Conservation (phyloP, 2,888 invertebrate species). For the Cerastoderma edule region DNA sequence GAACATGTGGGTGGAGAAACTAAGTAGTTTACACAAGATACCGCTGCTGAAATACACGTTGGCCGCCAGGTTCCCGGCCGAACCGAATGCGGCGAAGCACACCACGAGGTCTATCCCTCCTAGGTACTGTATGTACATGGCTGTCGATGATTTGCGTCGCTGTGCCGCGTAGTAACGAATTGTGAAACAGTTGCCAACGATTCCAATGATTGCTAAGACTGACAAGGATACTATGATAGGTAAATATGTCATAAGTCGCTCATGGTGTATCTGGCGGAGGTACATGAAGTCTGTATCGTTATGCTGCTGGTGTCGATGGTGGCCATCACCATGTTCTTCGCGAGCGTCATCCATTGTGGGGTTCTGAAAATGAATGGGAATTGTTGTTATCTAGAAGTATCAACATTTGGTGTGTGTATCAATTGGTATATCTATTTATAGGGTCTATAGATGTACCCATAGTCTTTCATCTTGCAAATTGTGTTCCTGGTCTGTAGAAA, state of each 20-base stretch:
- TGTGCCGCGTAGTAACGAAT: background rate
- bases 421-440: no score
- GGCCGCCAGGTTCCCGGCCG: background rate
- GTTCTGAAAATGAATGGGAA: no score
- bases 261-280: background rate
- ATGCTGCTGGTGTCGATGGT: no score
- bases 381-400: no score
- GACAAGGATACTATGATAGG: background rate
- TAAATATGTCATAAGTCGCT: background rate
- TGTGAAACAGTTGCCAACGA: slow-evolving; percentile 1
- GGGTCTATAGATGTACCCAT: no score
- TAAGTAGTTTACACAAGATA: background rate
- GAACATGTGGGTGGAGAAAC: background rate
- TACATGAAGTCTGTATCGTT: background rate
- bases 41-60: background rate
- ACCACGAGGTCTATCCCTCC: background rate
- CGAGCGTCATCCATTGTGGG: no score
- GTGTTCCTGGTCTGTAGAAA: no score
- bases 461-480: no score
- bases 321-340: no score
- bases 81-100: background rate
- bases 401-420: no score
- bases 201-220: background rate
- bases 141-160: background rate
- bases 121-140: background rate